Evolutionary conservation across 2,113 vertebrate genomes (phyloP).

Genomic region (Solea senegalensis): DNA sequence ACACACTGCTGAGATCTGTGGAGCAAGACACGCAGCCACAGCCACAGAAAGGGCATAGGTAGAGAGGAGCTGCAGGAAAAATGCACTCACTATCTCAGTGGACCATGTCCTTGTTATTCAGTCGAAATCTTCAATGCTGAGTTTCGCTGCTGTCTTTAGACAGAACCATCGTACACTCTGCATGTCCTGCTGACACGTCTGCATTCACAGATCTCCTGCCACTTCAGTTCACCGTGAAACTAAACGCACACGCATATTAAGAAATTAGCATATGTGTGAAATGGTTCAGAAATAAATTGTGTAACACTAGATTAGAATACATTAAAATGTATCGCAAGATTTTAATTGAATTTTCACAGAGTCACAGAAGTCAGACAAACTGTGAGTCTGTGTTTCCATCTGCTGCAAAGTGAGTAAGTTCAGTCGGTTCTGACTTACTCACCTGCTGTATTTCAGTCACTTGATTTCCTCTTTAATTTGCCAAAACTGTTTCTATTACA

Average conservation of each 20-base stretch:
- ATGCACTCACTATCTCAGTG: slow-evolving; percentile 38
- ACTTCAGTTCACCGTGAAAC: background rate
- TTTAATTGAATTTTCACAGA: no score
- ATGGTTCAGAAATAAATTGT: no score
- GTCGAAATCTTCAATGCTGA: slow-evolving; percentile 8
- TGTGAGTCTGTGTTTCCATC: no score
- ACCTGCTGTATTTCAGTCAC: no score
- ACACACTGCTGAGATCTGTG: slow-evolving; percentile 26
- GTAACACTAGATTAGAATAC: no score
- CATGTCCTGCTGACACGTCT: background rate
- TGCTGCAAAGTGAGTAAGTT: no score
- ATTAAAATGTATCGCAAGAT: no score
- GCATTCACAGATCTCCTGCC: background rate
- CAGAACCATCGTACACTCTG: background rate
- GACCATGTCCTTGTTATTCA: slow-evolving; percentile 40
- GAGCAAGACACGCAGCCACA: slow-evolving; percentile 34
- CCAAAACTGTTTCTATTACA: no score
- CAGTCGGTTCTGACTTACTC: no score
- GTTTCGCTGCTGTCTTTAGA: slow-evolving; percentile 7
- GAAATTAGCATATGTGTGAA: background rate
- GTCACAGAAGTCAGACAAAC: no score
- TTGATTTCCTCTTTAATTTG: no score
- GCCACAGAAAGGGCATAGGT: slow-evolving; percentile 33
- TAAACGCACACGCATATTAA: background rate
- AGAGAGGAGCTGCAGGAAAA: slow-evolving; percentile 33